Evolutionary conservation across 2,797 vertebrate species (phyloP), one percentile per base, ranked within the genome.

Genomic region (Leptatherina wallacei): DNA sequence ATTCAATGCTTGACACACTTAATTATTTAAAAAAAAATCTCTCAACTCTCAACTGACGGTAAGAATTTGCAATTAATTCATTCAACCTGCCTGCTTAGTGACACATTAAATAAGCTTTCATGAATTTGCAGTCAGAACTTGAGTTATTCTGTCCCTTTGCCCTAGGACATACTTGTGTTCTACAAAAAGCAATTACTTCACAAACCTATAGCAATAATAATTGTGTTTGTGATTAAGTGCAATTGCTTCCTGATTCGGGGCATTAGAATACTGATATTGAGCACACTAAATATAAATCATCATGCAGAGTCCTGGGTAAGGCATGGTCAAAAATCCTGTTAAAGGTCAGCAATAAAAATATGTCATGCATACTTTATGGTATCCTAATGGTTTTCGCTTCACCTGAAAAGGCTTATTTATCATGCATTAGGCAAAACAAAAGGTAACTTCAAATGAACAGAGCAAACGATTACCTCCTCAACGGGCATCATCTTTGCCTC

Each of bases 141-240:
- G 42, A 18, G 51, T 57, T 18, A 8, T 56, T 51, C 36, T 72
- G 61, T 65, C 61, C 61, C 49, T 11, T 76, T 71, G 64, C 60
- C 67, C 71, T 38, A 69, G 71, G 60, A 71, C 65, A 16, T 68
- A 52, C 22, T 3, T 79, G 44, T 80, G 77, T 83, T 89, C 65
- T 74, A 74, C 65, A 80, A 68, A 88, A 84, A 80, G n/a, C 57
- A 86, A 90, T 85, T 85, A 89, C 77, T 88, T 87, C 44, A 69
- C 75, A 78, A 81, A 80, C 75, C 63, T n/a, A n/a, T 73, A 62
- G 32, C 58, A 75, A 80, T 60, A 6, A 81, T 90, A 88, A 86
- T 74, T 88, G 79, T 82, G 74, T 68, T 64, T 69, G 56, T 65
- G 73, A 85, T 81, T 70, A 84, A 82, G 73, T 83, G 85, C 82